Percentiles rank a stretch among this genome's conserved stretches.
phyloP scores from a whole-genome alignment of 2,888 invertebrate species.

The Nemurella pictetii region DNA sequence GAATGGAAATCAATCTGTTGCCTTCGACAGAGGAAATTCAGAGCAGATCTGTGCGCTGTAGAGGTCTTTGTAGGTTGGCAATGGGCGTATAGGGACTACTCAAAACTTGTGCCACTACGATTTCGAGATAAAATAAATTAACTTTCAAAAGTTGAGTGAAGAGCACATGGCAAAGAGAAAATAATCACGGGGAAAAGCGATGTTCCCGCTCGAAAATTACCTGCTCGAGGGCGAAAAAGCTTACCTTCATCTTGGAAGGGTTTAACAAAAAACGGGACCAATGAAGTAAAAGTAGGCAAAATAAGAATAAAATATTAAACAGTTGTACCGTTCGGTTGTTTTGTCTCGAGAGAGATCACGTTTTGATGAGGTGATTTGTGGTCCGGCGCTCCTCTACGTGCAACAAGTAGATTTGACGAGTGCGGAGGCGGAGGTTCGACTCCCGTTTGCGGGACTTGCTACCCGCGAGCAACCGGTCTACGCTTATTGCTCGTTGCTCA shows the following conservation, averaged over 20 bases:
- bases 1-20: neutral
- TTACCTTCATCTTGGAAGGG: neutral
- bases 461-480: neutral
- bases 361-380: constrained; percentile 3
- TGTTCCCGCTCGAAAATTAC: neutral
- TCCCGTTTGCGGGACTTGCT: neutral
- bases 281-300: neutral
- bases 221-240: neutral
- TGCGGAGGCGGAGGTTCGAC: constrained; percentile 9
- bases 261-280: neutral
- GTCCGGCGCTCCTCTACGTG: neutral
- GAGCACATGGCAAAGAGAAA: neutral
- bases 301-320: neutral
- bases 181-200: neutral
- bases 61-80: too few relatives aligned
- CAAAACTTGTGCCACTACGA: neutral
- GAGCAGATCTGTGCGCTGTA: neutral
- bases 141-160: neutral
- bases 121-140: neutral
- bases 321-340: neutral
- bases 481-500: too few relatives aligned
- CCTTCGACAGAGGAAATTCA: neutral
- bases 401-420: constrained; percentile 18
- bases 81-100: neutral
- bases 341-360: neutral